Percentiles rank a stretch among this genome's conserved stretches.
Evolutionary conservation across 2,113 vertebrate species (phyloP).

Genomic region (Brachyhypopomus occidentalis): DNA sequence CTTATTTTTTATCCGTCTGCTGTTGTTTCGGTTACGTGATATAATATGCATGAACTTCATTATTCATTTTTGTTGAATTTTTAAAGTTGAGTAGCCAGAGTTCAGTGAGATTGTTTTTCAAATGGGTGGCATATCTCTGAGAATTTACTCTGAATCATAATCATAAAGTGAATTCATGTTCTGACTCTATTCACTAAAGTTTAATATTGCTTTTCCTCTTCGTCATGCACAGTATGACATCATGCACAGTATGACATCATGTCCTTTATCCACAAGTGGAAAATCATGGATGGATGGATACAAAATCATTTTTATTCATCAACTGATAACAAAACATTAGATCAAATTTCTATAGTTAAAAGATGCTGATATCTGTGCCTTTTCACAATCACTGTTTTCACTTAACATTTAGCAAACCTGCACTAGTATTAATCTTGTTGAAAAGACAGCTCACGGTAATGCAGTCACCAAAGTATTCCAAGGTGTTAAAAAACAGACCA

Average conservation of each 20-base stretch:
- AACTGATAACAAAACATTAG: neutral
- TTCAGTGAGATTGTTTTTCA: slow-evolving; percentile 65
- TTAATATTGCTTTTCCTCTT: slow-evolving; percentile 10
- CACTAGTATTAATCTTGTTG: neutral
- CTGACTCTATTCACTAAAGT: slow-evolving; percentile 23
- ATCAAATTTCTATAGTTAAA: neutral
- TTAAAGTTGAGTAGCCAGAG: no score
- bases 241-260: no score
- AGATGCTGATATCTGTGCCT: neutral
- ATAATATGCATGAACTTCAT: slow-evolving; percentile 11
- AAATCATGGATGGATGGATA: no score
- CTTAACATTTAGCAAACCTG: neutral
- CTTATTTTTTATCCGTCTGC: no score
- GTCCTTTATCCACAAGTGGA: no score
- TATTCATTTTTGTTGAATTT: slow-evolving; percentile 61
- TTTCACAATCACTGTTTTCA: neutral
- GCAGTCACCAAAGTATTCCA: slow-evolving; percentile 2
- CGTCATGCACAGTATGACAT: neutral
- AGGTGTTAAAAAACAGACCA: slow-evolving; percentile 43
- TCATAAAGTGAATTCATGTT: slow-evolving; percentile 12
- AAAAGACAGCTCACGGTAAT: slow-evolving; percentile 6
- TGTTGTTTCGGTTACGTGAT: no score
- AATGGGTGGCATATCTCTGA: slow-evolving; percentile 25
- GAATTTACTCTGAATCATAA: slow-evolving; percentile 50
- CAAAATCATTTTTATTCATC: neutral